A percentile compares a stretch with the other conserved stretches of the same genome.
Conservation (phyloP, 2,888 invertebrate species). For the Drosophila infuscata region DNA sequence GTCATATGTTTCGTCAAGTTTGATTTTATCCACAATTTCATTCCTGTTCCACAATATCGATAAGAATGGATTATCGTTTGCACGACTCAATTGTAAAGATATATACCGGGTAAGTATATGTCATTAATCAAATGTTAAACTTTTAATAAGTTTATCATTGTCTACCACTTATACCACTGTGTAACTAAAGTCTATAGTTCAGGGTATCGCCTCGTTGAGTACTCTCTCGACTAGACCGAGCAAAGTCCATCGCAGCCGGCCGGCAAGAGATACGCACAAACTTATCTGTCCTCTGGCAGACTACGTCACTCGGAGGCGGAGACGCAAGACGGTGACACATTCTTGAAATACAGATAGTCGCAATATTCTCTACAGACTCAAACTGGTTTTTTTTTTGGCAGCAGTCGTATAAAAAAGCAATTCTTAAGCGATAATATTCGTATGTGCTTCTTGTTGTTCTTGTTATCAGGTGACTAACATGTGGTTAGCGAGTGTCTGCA, state of each 20-base stretch:
- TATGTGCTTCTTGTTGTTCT: constrained; percentile 17
- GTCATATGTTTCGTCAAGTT: too few relatives aligned
- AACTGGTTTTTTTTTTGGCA: constrained; percentile 52
- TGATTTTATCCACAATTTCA: too few relatives aligned
- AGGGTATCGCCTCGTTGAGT: neutral
- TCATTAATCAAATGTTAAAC: too few relatives aligned
- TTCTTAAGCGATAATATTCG: constrained; percentile 46
- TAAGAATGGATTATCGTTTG: too few relatives aligned
- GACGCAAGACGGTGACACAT: constrained; percentile 71
- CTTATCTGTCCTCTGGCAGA: constrained; percentile 58
- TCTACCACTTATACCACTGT: neutral
- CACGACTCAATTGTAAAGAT: too few relatives aligned
- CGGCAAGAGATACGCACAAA: constrained; percentile 55
- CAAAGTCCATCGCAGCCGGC: constrained; percentile 72
- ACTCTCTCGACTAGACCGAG: constrained; percentile 16
- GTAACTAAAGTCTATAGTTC: neutral
- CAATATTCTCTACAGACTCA: constrained; percentile 28
- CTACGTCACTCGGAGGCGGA: constrained; percentile 59
- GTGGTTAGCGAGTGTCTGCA: constrained; percentile 68
- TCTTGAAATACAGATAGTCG: constrained; percentile 44
- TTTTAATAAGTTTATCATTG: neutral
- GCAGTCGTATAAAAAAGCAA: constrained; percentile 37
- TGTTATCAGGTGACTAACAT: constrained; percentile 71
- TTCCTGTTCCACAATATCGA: too few relatives aligned
- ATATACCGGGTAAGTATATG: too few relatives aligned